Evolutionary conservation across 2,113 vertebrate species (phyloP).

Genomic region (Heterochromis multidens): DNA sequence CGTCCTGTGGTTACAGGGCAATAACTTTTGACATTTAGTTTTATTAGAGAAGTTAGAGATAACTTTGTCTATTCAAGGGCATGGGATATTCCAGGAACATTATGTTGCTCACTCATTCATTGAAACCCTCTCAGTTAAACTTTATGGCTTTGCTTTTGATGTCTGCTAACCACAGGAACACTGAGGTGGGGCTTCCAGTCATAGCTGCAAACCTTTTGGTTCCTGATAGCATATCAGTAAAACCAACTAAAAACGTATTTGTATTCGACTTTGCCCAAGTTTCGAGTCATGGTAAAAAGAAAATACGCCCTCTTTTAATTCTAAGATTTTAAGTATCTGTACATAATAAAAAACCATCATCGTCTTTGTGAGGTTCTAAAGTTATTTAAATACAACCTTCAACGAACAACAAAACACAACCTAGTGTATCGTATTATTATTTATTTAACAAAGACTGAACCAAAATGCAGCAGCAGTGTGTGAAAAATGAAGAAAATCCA

Average conservation of each 20-base stretch:
- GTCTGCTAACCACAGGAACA: not conserved
- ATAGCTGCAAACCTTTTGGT: not conserved
- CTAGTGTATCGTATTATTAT: too few relatives aligned
- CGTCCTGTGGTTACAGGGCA: not conserved
- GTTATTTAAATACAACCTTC: not conserved
- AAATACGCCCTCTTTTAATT: not conserved
- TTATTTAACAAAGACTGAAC: too few relatives aligned
- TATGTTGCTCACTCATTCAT: conserved; percentile 18
- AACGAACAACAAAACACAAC: not conserved
- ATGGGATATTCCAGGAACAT: not conserved
- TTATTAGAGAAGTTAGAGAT: not conserved
- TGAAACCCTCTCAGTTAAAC: not conserved
- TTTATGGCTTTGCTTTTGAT: not conserved
- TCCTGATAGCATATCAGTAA: not conserved
- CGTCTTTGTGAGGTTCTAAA: not conserved
- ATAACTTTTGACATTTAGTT: not conserved
- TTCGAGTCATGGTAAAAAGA: not conserved
- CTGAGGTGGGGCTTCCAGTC: not conserved
- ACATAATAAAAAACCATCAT: not conserved
- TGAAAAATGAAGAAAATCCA: too few relatives aligned
- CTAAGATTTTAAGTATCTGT: not conserved
- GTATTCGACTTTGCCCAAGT: not conserved
- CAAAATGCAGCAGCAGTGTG: too few relatives aligned
- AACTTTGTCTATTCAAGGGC: conserved; percentile 25
- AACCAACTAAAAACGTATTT: not conserved